Base-by-base conservation (phyloP, 2,888 invertebrate genomes). In the Eupithecia vulgata region DNA sequence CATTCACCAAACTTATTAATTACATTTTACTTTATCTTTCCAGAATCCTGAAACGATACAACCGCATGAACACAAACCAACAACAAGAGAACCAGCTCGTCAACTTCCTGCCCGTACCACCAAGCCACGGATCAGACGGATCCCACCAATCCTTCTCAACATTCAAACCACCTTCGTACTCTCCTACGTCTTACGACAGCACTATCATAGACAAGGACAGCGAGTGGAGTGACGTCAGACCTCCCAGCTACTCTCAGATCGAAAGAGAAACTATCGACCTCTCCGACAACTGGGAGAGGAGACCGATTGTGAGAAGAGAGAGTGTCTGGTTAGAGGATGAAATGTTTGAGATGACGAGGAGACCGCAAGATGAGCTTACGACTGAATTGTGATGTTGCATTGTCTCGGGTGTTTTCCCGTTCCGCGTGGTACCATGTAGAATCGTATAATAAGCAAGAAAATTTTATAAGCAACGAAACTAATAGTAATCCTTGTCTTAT, bases 291-390 rank as follows among this genome's bases (percentile, higher is more conserved):
- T 94, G 95, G 94, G 94, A 95, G 82, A 90, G 94, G 76, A 88
- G 94, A 80, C 91, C 92, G 40, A 92, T 94, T 76, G 94, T 94
- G 13, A 88, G 94, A 71, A 85, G 94, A 69, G 93, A 96, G 84
- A 96, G 96, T 71, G 94, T 96, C 67, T 96, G 96, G 95, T 89
- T 97, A 73, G 97, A 97, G 84, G 97, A 97, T 84, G 97, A 97
- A 90, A 97, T 97, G 86, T 96, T 97, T 83, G 97, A 97, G 87
- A 95, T 98, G 89, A 97, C 97, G 73, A 97, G 97, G 89, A 95
- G 98, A 84, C 98, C 98, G 67, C 98, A 98, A 92, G 98, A 98
- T 91, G 97, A 98, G 93, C 97, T 97, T 82, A 97, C 97, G 84
- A 97, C 97, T 84, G 97, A 97, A 95, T 95, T 97, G 90, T 97